A percentile compares a stretch with the other conserved stretches of the same genome.
phyloP scores from a whole-genome alignment of 2,888 invertebrate species.

The Metallyticus violacea region DNA sequence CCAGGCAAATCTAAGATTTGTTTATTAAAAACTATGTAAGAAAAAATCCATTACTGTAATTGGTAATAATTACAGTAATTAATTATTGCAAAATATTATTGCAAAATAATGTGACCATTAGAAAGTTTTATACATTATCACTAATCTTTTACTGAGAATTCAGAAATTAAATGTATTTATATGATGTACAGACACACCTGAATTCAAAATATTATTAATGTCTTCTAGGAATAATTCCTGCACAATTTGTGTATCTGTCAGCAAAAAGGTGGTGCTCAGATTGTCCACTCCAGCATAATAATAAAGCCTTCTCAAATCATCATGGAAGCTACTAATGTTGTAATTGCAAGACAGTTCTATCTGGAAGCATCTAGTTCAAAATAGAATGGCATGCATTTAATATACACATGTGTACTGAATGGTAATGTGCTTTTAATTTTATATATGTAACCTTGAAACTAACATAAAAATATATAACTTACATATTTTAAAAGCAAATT shows the following conservation, averaged over 20 bases:
- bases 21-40: no score
- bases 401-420: no score
- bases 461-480: no score
- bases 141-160: neutral
- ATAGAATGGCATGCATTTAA: neutral
- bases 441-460: no score
- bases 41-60: no score
- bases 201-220: slow-evolving; percentile 87
- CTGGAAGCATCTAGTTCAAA: slow-evolving; percentile 68
- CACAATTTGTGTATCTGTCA: slow-evolving; percentile 88
- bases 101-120: no score
- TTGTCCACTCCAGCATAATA: slow-evolving; percentile 71
- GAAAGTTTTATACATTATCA: neutral
- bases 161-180: neutral
- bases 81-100: no score
- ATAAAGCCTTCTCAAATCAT: slow-evolving; percentile 78
- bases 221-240: slow-evolving; percentile 89
- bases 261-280: slow-evolving; percentile 77
- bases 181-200: slow-evolving; percentile 52
- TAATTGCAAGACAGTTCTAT: slow-evolving; percentile 84
- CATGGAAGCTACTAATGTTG: slow-evolving; percentile 78
- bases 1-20: no score
- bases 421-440: no score
- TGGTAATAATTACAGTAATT: no score
- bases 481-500: no score